Base-by-base conservation (phyloP, 2,797 vertebrate genomes). In the Bradypus variegatus region DNA sequence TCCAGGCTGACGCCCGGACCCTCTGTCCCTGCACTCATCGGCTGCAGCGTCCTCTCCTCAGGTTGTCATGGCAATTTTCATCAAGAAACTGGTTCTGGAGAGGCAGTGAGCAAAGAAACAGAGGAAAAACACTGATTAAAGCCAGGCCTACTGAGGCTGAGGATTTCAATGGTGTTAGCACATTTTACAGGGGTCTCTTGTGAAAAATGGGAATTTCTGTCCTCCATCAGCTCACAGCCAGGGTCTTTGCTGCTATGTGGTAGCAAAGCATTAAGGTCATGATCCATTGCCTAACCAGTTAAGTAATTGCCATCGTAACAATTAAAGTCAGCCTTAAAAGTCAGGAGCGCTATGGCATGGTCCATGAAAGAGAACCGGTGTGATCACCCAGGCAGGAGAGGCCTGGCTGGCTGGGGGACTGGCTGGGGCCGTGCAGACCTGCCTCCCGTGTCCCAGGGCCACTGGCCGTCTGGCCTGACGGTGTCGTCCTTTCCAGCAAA, bases 31-130 rank as follows among this genome's bases (percentile, higher is more conserved):
- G 12, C 0, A 18, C 91, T 65, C 15, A 3, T 55, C 55, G 18
- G 6, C 78, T 1, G 53, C 55, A 19, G 29, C 29, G 53, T 90
- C 95, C 90, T 88, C 86, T 29, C 88, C 92, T 45, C 77, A 70
- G 91, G 93, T 96, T 96, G 95, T 95, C 95, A 96, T 95, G 96
- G 94, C 96, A 85, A 96, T 95, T 85, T 62, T 36, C 73, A 45
- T 53, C 8, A 53, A 92, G 94, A 91, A 93, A 93, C 92, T 86
- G 62, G 86, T 91, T 94, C 86, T 92, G 60, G 65, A 84, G 85
- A 87, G 62, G 87, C 73, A 94, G 69, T 23, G 48, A 55, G 83
- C 77, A 83, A 85, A 70, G 82, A 91, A 86, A 73, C 1, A 3
- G 76, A 41, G n/a, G 19, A 36, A 36, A 60, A n/a, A 62, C 18